These are phyloP conservation scores for Anabas testudineus DNA, from an alignment of 2,797 vertebrate genomes.

Conservation along the genomic window DNA sequence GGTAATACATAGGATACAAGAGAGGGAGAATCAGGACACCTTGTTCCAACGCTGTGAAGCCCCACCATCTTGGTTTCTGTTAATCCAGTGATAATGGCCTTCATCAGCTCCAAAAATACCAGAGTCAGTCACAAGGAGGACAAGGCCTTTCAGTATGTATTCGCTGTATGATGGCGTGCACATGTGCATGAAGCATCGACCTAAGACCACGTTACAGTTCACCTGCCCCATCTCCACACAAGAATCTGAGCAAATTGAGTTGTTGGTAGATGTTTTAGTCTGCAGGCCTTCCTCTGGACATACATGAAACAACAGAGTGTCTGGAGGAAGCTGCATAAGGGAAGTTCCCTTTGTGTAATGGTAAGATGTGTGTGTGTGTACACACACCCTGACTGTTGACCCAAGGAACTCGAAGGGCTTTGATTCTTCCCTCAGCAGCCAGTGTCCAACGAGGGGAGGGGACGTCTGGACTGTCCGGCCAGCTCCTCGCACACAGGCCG, in stretches of 20 bases:
- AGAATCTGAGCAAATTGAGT: constrained; percentile 24
- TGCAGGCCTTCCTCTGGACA: constrained; percentile 51
- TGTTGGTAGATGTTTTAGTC: constrained; percentile 45
- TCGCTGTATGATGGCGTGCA: constrained; percentile 34
- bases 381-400: constrained; percentile 63
- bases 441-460: constrained; percentile 53
- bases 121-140: constrained; percentile 65
- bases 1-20: constrained; percentile 42
- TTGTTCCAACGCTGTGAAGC: constrained; percentile 46
- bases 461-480: constrained; percentile 60
- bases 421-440: constrained; percentile 64
- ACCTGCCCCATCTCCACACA: background rate
- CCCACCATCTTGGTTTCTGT: constrained; percentile 56
- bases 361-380: constrained; percentile 37
- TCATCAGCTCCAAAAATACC: constrained; percentile 69
- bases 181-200: constrained; percentile 29
- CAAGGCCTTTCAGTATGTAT: constrained; percentile 38
- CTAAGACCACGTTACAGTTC: constrained; percentile 21
- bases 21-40: constrained; percentile 42
- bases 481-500: constrained; percentile 58
- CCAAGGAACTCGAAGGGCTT: constrained; percentile 62
- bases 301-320: constrained; percentile 41
- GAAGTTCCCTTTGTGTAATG: constrained; percentile 47
- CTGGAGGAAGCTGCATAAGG: constrained; percentile 49
- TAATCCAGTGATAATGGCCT: constrained; percentile 70